Evolutionary conservation across 2,888 invertebrate species (phyloP).

Genomic region (Halictus quadricinctus): DNA sequence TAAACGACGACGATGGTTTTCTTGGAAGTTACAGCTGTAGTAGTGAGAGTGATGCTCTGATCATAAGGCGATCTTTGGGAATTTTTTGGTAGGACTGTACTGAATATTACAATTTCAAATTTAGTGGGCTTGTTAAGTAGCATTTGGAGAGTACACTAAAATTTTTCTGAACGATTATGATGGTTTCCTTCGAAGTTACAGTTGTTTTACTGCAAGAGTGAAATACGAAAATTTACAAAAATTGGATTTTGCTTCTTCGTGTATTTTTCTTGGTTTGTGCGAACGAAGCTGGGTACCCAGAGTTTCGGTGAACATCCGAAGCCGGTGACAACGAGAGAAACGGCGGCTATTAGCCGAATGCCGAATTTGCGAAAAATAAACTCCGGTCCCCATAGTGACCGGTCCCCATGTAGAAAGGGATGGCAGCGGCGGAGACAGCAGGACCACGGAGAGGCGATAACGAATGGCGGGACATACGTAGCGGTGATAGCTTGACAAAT

Average conservation of each 20-base stretch:
- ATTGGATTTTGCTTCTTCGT: background rate
- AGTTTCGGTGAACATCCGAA: conserved; percentile 41
- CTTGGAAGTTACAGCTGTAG: background rate
- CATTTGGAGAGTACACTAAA: too few species aligned
- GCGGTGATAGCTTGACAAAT: conserved; percentile 78
- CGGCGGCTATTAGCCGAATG: conserved; percentile 72
- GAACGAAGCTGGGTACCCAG: conserved; percentile 6
- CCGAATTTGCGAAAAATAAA: conserved; percentile 75
- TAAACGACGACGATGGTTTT: background rate
- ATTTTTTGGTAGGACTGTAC: too few species aligned
- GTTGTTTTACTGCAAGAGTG: background rate
- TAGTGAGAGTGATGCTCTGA: too few species aligned
- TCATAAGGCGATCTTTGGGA: background rate
- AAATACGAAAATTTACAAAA: background rate
- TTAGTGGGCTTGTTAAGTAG: too few species aligned
- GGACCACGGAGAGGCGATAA: conserved; percentile 60
- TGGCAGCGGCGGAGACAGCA: conserved; percentile 18
- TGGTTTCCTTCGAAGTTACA: background rate
- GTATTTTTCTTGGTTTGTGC: background rate
- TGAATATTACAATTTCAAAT: too few species aligned
- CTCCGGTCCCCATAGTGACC: conserved; percentile 23
- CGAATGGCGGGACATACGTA: conserved; percentile 74
- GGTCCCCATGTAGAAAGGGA: conserved; percentile 14
- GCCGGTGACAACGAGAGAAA: conserved; percentile 77
- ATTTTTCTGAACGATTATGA: background rate